A percentile compares a stretch with the other conserved stretches of the same genome.
phyloP scores from a whole-genome alignment of 1,140 invertebrate genomes.

The Ceratina japonica region DNA sequence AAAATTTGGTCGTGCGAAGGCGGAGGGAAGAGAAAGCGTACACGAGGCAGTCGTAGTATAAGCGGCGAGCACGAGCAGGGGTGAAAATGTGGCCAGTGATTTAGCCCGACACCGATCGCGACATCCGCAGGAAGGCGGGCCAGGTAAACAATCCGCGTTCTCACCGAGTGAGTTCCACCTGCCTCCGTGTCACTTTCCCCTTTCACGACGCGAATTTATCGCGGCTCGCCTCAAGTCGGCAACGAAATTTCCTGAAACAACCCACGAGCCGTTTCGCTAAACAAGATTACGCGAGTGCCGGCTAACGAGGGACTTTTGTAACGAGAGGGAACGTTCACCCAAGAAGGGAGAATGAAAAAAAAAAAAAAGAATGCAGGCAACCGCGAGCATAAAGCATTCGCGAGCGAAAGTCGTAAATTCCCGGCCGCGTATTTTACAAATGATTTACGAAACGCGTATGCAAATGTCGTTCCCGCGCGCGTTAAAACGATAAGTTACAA shows the following conservation, averaged over 20 bases:
- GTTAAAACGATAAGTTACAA: constrained; percentile 49
- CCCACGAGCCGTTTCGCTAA: neutral
- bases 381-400: constrained; percentile 23
- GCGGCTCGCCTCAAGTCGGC: neutral
- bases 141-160: constrained; percentile 56
- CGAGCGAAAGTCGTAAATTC: constrained; percentile 36
- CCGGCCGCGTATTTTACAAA: constrained; percentile 31
- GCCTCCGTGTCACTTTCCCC: constrained; percentile 8
- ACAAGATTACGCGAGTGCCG: neutral
- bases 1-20: neutral
- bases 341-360: neutral
- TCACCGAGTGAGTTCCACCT: constrained; percentile 46
- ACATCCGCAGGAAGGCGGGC: constrained; percentile 58
- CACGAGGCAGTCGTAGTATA: constrained; percentile 3
- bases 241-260: neutral
- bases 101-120: constrained; percentile 56
- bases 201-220: constrained; percentile 3
- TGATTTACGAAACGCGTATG: constrained; percentile 48
- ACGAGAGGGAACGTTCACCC: neutral
- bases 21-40: constrained; percentile 39
- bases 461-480: constrained; percentile 21
- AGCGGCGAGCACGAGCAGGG: constrained; percentile 20
- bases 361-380: neutral
- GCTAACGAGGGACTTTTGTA: neutral
- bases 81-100: constrained; percentile 50